Conservation (phyloP, 2,797 vertebrate species). For the Syndactyla subalaris region DNA sequence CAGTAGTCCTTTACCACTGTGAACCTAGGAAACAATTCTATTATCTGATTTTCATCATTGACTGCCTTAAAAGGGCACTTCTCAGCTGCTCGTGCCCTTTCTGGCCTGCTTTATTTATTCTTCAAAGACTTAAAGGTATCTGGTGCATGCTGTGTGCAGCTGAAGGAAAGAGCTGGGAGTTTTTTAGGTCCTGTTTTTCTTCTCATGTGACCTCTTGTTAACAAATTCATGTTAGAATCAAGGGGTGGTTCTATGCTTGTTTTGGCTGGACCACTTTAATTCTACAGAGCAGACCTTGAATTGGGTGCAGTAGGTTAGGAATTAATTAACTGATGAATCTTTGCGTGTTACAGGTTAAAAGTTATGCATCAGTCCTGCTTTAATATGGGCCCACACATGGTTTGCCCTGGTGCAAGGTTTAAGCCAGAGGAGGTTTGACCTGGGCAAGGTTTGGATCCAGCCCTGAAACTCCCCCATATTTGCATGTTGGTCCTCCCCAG, state of each 20-base stretch:
- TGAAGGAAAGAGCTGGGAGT: not conserved
- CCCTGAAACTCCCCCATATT: not conserved
- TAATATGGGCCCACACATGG: fast-evolving
- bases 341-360: not conserved
- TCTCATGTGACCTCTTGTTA: not conserved
- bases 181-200: not conserved
- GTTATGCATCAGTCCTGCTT: not conserved
- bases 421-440: not conserved
- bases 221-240: not conserved
- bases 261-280: not conserved
- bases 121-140: not conserved
- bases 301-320: not conserved
- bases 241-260: not conserved
- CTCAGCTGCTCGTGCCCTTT: not conserved
- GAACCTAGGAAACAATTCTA: not conserved
- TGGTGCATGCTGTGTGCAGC: not conserved
- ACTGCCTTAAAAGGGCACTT: not conserved
- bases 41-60: not conserved
- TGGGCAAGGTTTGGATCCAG: not conserved
- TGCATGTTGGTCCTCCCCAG: fast-evolving
- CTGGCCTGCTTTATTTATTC: not conserved
- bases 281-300: not conserved
- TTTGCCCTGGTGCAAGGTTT: not conserved
- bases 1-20: not conserved
- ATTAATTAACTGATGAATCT: not conserved